A percentile compares a stretch with the other conserved stretches of the same genome.
Conservation (phyloP, 2,888 invertebrate species). For the Entomobrya proxima region DNA sequence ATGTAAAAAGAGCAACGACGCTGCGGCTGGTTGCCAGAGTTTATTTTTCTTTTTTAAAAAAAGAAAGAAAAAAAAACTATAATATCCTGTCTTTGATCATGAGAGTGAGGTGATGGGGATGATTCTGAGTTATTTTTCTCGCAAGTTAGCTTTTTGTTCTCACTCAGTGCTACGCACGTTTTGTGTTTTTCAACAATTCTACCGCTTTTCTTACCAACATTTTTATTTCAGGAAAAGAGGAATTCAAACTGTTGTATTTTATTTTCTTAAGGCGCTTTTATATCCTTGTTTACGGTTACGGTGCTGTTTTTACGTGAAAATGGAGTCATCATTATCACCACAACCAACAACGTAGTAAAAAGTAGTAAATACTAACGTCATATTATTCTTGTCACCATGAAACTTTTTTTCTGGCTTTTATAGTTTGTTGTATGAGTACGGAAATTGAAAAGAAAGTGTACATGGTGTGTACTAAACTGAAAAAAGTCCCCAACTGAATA, state of each 20-base stretch:
- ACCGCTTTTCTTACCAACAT: background rate
- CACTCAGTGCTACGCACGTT: background rate
- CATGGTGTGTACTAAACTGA: background rate
- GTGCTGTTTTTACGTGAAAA: background rate
- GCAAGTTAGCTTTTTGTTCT: background rate
- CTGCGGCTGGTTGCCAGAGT: no score
- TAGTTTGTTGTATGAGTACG: background rate
- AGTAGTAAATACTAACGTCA: no score
- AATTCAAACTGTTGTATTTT: background rate
- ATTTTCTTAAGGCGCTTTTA: background rate
- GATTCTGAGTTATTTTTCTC: background rate
- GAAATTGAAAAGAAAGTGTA: background rate
- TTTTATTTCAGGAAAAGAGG: no score
- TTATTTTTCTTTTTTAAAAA: background rate
- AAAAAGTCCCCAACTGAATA: no score
- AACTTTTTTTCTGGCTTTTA: background rate
- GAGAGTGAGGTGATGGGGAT: background rate
- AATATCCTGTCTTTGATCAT: background rate
- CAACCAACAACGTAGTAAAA: background rate
- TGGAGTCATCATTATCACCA: conserved; percentile 7
- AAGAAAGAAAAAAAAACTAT: background rate
- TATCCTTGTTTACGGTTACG: background rate
- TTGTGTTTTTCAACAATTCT: no score
- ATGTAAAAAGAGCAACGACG: no score
- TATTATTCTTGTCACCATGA: conserved; percentile 8